phyloP scores from a whole-genome alignment of 2,888 invertebrate species.

The Drosophila suboccidentalis region DNA sequence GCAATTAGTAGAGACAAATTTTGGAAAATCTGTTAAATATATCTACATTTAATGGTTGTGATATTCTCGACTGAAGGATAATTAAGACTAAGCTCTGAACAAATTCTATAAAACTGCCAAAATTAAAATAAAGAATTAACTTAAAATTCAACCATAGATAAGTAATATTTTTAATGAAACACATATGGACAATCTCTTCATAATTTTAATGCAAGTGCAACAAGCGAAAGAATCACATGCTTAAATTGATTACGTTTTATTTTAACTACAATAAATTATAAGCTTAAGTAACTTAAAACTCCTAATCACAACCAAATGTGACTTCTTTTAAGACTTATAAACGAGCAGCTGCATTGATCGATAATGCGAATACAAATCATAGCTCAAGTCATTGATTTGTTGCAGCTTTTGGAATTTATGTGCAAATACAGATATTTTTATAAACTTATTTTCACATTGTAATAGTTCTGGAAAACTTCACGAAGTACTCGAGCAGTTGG shows the following conservation, averaged over 20 bases:
- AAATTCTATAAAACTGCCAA: too few relatives aligned
- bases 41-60: too few relatives aligned
- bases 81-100: too few relatives aligned
- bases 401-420: constrained; percentile 27
- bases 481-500: not conserved
- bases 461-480: constrained; percentile 23
- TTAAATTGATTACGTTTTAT: not conserved
- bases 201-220: not conserved
- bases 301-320: constrained; percentile 2
- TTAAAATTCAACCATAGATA: too few relatives aligned
- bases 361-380: constrained; percentile 44
- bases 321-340: not conserved
- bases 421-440: constrained; percentile 7
- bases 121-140: too few relatives aligned
- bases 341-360: constrained; percentile 39
- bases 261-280: not conserved
- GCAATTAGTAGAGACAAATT: not conserved
- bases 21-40: not conserved
- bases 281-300: not conserved
- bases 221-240: not conserved
- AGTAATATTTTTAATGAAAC: too few relatives aligned
- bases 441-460: constrained; percentile 7
- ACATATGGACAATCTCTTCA: too few relatives aligned
- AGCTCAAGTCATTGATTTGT: constrained; percentile 44
- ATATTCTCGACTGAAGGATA: too few relatives aligned